A percentile compares a stretch with the other conserved stretches of the same genome.
Conservation (phyloP, 2,888 invertebrate species). For the Heliothis peltigera region DNA sequence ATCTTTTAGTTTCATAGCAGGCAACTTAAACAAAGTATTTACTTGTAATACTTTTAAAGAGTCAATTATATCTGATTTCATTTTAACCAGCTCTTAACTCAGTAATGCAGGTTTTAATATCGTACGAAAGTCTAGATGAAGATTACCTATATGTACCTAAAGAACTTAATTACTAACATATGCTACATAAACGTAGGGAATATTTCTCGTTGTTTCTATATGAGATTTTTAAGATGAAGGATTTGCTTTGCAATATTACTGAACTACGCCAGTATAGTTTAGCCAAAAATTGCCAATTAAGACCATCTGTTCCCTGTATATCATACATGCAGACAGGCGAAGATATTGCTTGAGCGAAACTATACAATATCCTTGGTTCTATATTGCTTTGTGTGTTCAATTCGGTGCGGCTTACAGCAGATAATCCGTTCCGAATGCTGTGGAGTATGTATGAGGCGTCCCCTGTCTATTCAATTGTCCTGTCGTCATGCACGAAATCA, state of each 20-base stretch:
- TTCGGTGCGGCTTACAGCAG: conserved; percentile 34
- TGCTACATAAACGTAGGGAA: neutral
- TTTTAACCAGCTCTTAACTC: neutral
- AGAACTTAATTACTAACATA: neutral
- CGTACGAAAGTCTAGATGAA: neutral
- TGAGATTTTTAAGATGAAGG: neutral
- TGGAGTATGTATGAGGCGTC: conserved; percentile 15
- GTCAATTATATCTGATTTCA: neutral
- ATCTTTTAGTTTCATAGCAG: conserved; percentile 2
- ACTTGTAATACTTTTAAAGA: too few relatives aligned
- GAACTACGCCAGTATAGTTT: neutral
- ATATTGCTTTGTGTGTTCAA: conserved; percentile 25
- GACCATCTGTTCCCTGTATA: conserved; percentile 9
- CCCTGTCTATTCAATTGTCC: conserved; percentile 42
- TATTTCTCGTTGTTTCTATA: neutral
- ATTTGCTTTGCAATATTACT: neutral
- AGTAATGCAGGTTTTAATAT: neutral
- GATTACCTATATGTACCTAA: too few relatives aligned
- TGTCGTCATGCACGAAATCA: conserved; percentile 6
- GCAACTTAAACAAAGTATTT: neutral
- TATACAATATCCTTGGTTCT: conserved; percentile 19
- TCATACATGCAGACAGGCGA: conserved; percentile 10
- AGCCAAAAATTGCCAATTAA: conserved; percentile 19
- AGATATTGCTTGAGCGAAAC: conserved; percentile 25
- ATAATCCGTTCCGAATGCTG: conserved; percentile 36